phyloP scores from a whole-genome alignment of 2,888 invertebrate genomes.

The Chirona hameri region DNA sequence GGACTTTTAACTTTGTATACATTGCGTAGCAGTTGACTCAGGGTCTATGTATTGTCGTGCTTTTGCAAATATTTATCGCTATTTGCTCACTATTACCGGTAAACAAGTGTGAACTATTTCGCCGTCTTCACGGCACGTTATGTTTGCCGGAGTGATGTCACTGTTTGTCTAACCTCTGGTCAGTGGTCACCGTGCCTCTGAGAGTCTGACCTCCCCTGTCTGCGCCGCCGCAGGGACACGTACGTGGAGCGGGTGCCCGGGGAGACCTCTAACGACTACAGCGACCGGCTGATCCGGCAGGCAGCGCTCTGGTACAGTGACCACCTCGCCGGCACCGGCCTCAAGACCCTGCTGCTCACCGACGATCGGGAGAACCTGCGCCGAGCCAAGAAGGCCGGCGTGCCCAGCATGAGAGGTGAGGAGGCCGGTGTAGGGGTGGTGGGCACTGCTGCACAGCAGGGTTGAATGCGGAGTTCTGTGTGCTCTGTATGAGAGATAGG shows the following conservation, averaged over 20 bases:
- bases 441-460: background rate
- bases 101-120: too few species aligned
- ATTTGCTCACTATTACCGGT: too few species aligned
- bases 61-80: too few species aligned
- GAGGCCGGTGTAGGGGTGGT: conserved; percentile 40
- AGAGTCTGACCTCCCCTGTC: too few species aligned
- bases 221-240: conserved; percentile 60
- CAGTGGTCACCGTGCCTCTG: too few species aligned
- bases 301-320: conserved; percentile 77
- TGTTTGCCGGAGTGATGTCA: too few species aligned
- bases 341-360: conserved; percentile 71
- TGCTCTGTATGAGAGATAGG: too few species aligned
- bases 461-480: background rate
- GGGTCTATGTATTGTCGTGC: too few species aligned
- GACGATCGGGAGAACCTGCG: conserved; percentile 76
- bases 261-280: conserved; percentile 79
- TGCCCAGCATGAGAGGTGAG: conserved; percentile 69
- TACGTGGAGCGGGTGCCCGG: conserved; percentile 75
- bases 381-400: conserved; percentile 65
- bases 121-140: too few species aligned
- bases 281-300: conserved; percentile 81
- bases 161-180: too few species aligned
- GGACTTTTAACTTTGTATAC: too few species aligned
- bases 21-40: too few species aligned
- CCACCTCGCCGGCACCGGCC: conserved; percentile 56